Evolutionary conservation across 2,113 vertebrate species (phyloP).

Genomic region (Odocoileus virginianus): DNA sequence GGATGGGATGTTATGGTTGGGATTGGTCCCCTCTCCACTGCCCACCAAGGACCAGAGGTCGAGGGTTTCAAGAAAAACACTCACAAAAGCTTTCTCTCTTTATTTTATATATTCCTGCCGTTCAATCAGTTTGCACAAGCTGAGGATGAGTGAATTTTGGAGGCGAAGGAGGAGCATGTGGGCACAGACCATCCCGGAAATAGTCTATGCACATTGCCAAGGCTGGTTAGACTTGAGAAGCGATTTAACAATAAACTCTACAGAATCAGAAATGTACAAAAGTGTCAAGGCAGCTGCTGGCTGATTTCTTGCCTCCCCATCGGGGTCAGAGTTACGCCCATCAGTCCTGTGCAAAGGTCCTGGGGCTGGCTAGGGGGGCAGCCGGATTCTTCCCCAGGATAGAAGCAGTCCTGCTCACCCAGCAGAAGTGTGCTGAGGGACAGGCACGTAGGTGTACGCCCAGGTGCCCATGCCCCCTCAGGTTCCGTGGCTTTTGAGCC

Average conservation of each 20-base stretch:
- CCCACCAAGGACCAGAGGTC: neutral
- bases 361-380: constrained; percentile 65
- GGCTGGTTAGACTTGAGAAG: constrained; percentile 72
- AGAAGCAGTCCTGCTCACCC: constrained; percentile 38
- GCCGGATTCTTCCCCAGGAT: constrained; percentile 58
- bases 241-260: constrained; percentile 74
- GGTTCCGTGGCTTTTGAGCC: constrained; percentile 40
- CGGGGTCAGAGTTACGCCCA: constrained; percentile 65
- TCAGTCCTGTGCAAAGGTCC: constrained; percentile 79
- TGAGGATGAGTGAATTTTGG: constrained; percentile 28
- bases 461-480: neutral
- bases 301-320: constrained; percentile 68
- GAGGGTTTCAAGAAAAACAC: neutral
- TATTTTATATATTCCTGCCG: constrained; percentile 67
- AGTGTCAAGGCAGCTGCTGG: constrained; percentile 61
- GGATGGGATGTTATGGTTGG: neutral
- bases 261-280: constrained; percentile 70
- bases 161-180: constrained; percentile 4
- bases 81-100: constrained; percentile 55
- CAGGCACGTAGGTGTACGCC: neutral
- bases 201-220: constrained; percentile 36
- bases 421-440: neutral
- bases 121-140: constrained; percentile 61
- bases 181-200: constrained; percentile 25
- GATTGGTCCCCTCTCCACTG: neutral